Conservation (phyloP, 1,140 invertebrate species). For the Drosophila tristis region DNA sequence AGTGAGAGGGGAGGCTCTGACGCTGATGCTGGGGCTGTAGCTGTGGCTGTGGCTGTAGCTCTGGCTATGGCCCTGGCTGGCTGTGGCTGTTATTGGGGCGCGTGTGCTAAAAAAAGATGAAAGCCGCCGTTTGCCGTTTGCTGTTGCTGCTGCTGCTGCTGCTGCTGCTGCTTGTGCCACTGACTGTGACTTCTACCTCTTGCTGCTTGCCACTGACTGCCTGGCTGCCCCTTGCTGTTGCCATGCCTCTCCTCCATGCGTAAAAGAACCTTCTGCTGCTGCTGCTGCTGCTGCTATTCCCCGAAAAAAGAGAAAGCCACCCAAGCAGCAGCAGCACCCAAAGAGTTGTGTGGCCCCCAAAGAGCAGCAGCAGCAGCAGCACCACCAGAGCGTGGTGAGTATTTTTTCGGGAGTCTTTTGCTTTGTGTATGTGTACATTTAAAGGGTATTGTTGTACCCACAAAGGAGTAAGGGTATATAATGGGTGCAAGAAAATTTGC, state of each 20-base stretch:
- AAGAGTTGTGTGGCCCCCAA: not conserved
- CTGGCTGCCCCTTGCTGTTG: conserved; percentile 36
- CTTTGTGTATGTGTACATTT: conserved; percentile 23
- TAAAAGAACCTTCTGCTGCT: conserved; percentile 12
- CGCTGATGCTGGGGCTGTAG: not conserved
- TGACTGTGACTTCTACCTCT: conserved; percentile 5
- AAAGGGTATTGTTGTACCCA: conserved; percentile 41
- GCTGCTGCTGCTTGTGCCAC: conserved; percentile 11
- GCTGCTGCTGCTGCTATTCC: conserved; percentile 7
- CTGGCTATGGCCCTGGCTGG: not conserved
- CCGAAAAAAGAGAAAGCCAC: conserved; percentile 46
- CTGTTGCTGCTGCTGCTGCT: conserved; percentile 28
- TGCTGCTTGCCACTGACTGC: conserved; percentile 9
- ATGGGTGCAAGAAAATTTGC: not conserved
- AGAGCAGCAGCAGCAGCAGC: conserved; percentile 60
- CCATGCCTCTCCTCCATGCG: conserved; percentile 57
- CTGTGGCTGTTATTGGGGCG: conserved; percentile 56
- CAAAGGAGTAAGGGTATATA: not conserved
- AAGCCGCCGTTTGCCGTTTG: conserved; percentile 60
- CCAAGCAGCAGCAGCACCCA: conserved; percentile 25
- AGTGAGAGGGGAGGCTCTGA: not conserved
- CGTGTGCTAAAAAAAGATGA: conserved; percentile 71
- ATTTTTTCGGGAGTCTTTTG: conserved; percentile 24
- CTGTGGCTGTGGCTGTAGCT: not conserved
- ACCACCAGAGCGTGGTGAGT: conserved; percentile 72